Evolutionary conservation across 2,113 vertebrate species (phyloP), one percentile per base, ranked within the genome.

Genomic region (Syngnathus typhle): DNA sequence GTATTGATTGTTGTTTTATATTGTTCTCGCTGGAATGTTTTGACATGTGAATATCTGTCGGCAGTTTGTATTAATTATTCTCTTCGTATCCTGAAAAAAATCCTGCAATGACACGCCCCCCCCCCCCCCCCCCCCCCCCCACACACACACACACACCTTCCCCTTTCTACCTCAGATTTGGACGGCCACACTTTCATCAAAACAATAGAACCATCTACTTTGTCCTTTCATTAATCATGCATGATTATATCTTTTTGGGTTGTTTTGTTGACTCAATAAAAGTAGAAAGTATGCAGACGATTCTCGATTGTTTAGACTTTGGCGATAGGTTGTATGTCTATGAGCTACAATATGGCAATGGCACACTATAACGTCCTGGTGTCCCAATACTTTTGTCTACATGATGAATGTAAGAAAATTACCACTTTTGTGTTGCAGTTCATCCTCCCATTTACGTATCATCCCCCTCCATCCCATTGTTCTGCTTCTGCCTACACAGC

Each of bases 181-280:
- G 65, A 84, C 72, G 65, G 77, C 85, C 82, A 80, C 68, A 58
- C 74, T 79, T 78, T 79, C 78, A 73, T 74, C 60, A 78, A 81
- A 73, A 83, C 82, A 77, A 81, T 82, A 82, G 27, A 32, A 32
- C 27, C 23, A 23, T 23, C 27, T 86, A 84, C 78, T 77, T 67
- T 69, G 76, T 89, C 87, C 66, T 89, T 82, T 88, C 68, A 83
- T 79, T 43, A 59, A 76, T 68, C 6, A 84, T 89, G 91, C 89
- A 92, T 91, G 91, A 87, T 87, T 85, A 70, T 79, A 87, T 86
- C 88, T 63, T 85, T 88, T 91, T 76, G 27, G 76, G 86, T 88
- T 88, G 90, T 90, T 90, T 88, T 84, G 76, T 88, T 86, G 65
- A 15, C 51, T 82, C 76, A 85, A 91, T 91, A 91, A 92, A 92